Conservation (phyloP, 2,113 vertebrate genomes). For the Athene cunicularia region DNA sequence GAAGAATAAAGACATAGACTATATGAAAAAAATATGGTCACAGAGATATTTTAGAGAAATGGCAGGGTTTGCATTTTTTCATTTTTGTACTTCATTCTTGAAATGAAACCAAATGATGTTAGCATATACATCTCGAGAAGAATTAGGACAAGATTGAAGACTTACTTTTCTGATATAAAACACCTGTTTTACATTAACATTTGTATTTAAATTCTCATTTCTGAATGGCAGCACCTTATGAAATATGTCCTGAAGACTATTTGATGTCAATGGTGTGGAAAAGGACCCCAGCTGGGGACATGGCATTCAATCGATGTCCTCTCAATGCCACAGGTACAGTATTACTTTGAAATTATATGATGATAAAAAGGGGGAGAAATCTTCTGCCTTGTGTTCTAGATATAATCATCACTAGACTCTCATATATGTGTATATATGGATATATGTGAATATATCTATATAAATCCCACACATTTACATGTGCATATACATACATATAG, state of each 20-base stretch:
- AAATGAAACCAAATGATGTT: not conserved
- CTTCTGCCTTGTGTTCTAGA: not conserved
- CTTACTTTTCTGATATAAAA: not conserved
- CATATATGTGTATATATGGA: not conserved
- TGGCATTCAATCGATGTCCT: conserved; percentile 96
- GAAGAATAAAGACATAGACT: not conserved
- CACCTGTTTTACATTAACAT: not conserved
- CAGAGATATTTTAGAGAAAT: not conserved
- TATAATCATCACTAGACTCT: not conserved
- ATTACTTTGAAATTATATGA: not conserved
- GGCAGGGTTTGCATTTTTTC: not conserved
- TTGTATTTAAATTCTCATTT: conserved; percentile 45
- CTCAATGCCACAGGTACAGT: conserved; percentile 95
- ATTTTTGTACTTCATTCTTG: not conserved
- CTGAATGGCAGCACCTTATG: conserved; percentile 90
- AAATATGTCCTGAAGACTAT: conserved; percentile 98
- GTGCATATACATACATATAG: not conserved
- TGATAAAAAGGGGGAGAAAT: not conserved
- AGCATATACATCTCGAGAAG: not conserved
- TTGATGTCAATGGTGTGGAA: conserved; percentile 97
- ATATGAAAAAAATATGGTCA: not conserved
- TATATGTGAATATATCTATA: not conserved
- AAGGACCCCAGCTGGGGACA: conserved; percentile 94
- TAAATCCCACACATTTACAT: not conserved
- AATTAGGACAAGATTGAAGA: not conserved